Evolutionary conservation across 37 sponge, comb jelly and placozoan genomes (phyloP).

Genomic region (Aphrocallistes beatrix): DNA sequence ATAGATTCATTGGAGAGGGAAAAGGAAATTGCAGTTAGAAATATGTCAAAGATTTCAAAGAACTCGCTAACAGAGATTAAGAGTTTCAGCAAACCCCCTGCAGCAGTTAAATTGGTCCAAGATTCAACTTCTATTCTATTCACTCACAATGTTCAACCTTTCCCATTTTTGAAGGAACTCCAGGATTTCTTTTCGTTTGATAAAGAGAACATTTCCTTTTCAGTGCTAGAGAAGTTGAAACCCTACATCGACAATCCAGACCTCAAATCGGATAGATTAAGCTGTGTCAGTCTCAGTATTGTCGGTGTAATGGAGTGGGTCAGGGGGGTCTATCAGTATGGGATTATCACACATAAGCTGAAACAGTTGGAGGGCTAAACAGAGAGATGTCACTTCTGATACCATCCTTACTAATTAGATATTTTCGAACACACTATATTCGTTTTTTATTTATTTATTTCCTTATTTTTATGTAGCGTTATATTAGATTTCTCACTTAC

Average conservation of each 20-base stretch:
- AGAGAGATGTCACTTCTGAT: no score
- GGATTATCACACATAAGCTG: background rate
- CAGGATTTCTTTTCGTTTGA: no score
- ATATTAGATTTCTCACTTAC: no score
- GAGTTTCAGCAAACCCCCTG: background rate
- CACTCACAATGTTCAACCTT: background rate
- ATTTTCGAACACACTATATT: no score
- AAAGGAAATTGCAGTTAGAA: background rate
- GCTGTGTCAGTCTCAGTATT: background rate
- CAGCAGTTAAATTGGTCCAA: background rate
- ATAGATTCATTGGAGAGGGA: background rate
- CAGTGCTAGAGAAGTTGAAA: background rate
- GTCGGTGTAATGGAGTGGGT: background rate
- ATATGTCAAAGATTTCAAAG: no score
- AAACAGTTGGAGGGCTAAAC: no score
- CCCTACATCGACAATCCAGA: background rate
- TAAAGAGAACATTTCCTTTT: background rate
- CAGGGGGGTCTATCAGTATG: background rate
- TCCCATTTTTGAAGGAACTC: no score
- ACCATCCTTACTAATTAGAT: no score
- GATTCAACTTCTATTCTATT: background rate
- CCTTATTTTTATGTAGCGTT: no score
- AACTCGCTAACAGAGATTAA: no score
- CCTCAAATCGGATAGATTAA: background rate
- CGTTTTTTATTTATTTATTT: no score